Evolutionary conservation across 2,888 invertebrate genomes (phyloP), one percentile per base, ranked within the genome.

Genomic region (Eretmocerus hayati): DNA sequence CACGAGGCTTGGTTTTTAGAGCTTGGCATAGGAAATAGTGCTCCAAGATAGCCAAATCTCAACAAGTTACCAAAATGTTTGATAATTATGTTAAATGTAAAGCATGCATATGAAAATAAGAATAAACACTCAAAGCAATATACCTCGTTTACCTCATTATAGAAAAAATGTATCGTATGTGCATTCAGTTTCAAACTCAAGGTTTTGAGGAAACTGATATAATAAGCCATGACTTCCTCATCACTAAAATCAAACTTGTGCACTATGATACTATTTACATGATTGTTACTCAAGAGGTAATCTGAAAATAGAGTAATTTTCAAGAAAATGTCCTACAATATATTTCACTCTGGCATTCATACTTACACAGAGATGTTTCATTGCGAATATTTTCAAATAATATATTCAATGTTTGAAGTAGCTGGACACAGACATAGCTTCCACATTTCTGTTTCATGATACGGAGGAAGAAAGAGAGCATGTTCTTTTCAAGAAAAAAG

Each of bases 221-320:
- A 99, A 73, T 99, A 99, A 2, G 97, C 96, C 94, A 97, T 95
- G 40, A 97, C 96, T 78, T 99, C 99, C 74, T 99, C 99, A 74
- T 99, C 97, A 3, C 93, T 93, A 70, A 99, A 95, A 74, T 99
- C 97, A 78, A 99, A 99, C 74, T 95, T 95, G 75, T 99, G 97
- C 46, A 95, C 92, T 69, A 99, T 99, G 67, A 99, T 99, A 41
- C 93, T 94, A 75, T 99, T 99, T 32, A 99, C 96, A 76, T 99
- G 97, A 72, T 99, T 99, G 74, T 99, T 99, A 66, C 97, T 97
- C 48, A 99, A 78, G 47, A 99, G 78, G 74, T 97, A 99, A 84
- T 99, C 99, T 96, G 77, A 53, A 83, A 83, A 51, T 52, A 60
- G n/a, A n/a, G 59, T 56, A 32, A 35, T 42, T 54, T 42, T 43